Conservation (phyloP, 2,797 vertebrate species). For the Sebastes hopkinsi region DNA sequence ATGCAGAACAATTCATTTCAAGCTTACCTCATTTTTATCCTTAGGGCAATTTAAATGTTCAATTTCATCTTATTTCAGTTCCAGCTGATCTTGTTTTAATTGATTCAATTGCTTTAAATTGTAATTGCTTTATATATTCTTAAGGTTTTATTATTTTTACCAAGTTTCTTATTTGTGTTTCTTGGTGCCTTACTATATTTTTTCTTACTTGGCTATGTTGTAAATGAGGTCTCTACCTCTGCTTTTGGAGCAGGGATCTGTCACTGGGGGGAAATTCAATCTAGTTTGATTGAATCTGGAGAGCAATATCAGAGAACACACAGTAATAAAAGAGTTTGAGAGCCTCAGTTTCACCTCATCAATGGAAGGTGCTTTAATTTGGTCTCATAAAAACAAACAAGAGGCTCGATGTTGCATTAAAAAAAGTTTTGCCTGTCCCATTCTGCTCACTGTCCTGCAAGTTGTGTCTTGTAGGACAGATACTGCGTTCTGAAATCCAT, state of each 20-base stretch:
- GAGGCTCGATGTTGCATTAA: background rate
- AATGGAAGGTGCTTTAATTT: background rate
- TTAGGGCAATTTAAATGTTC: no score
- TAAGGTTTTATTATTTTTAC: no score
- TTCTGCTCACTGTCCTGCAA: no score
- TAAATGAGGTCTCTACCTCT: background rate
- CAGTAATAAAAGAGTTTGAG: conserved; percentile 20
- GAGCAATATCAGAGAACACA: conserved; percentile 12
- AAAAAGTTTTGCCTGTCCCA: background rate
- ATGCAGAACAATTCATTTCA: no score
- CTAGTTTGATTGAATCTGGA: conserved; percentile 36
- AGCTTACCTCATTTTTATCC: no score
- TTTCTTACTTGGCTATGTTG: no score
- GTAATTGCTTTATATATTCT: no score
- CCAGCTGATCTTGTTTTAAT: no score
- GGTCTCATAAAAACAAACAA: background rate
- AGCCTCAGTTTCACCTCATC: background rate
- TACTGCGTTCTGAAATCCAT: background rate
- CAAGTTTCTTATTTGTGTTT: no score
- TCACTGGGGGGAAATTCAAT: conserved; percentile 30
- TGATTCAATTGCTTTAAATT: no score
- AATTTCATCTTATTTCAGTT: no score
- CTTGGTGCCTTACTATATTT: no score
- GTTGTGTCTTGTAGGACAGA: background rate
- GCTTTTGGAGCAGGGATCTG: conserved; percentile 14